These are phyloP conservation scores for Esox masquinongy DNA, from an alignment of 2,797 vertebrate species.

Conservation along the genomic window DNA sequence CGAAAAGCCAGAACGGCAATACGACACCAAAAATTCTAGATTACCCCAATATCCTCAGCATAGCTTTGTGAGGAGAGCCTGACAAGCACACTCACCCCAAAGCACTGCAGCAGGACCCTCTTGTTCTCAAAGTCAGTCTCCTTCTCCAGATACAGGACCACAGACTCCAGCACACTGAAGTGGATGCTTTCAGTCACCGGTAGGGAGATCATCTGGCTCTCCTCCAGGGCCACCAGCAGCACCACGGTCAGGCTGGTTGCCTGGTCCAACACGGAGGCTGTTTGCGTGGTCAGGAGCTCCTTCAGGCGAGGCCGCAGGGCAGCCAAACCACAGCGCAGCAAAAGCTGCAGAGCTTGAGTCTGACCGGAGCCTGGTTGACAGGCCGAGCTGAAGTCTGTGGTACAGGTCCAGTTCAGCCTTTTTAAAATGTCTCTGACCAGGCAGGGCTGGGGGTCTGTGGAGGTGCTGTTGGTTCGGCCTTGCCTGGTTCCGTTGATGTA, in stretches of 20 bases:
- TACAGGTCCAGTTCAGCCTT: conserved; percentile 75
- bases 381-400: conserved; percentile 56
- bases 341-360: conserved; percentile 55
- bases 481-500: conserved; percentile 31
- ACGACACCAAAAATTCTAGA: not conserved
- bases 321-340: conserved; percentile 72
- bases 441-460: conserved; percentile 47
- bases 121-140: conserved; percentile 67
- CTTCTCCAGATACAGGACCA: conserved; percentile 62
- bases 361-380: conserved; percentile 64
- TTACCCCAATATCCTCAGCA: not conserved
- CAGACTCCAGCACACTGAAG: conserved; percentile 58
- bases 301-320: conserved; percentile 55
- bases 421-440: conserved; percentile 57
- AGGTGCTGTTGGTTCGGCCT: conserved; percentile 19
- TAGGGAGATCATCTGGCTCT: conserved; percentile 64
- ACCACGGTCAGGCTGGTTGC: conserved; percentile 65
- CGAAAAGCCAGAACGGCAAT: conserved; percentile 6
- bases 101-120: conserved; percentile 79
- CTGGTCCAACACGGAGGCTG: conserved; percentile 55
- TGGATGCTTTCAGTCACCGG: conserved; percentile 66
- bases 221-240: conserved; percentile 73
- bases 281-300: conserved; percentile 51
- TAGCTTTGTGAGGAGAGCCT: not conserved
- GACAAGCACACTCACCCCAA: conserved; percentile 67